Conservation (phyloP, 2,113 vertebrate genomes). For the Rattus norvegicus region DNA sequence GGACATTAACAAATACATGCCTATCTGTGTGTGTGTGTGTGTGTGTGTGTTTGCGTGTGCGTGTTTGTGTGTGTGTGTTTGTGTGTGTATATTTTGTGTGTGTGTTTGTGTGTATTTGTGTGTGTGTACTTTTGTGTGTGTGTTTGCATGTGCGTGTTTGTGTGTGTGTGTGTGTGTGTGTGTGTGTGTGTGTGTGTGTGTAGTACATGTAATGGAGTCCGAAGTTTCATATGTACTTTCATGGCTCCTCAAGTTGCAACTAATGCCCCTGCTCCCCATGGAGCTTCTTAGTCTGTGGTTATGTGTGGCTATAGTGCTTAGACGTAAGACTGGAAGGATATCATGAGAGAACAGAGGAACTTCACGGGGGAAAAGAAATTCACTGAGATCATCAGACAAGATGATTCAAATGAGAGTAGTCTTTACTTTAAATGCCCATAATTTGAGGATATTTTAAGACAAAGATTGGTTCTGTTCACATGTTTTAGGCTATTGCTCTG, state of each 20-base stretch:
- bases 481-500: not conserved
- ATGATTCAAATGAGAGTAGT: not conserved
- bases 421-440: not conserved
- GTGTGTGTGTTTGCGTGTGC: not conserved
- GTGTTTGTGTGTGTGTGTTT: not conserved
- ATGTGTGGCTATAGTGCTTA: not conserved
- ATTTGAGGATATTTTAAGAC: not conserved
- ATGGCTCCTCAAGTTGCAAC: not conserved
- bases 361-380: not conserved
- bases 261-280: not conserved
- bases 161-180: not conserved
- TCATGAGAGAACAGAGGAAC: not conserved
- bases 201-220: not conserved
- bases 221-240: not conserved
- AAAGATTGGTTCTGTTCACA: not conserved
- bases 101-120: not conserved
- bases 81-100: not conserved
- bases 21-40: not conserved
- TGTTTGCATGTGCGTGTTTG: not conserved
- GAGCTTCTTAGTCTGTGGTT: not conserved
- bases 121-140: not conserved
- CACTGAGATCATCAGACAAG: not conserved
- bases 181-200: not conserved
- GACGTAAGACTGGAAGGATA: not conserved
- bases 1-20: not conserved